A percentile compares a stretch with the other conserved stretches of the same genome.
Evolutionary conservation across 2,888 invertebrate genomes (phyloP).

Genomic region (Pristionchus japonicus): DNA sequence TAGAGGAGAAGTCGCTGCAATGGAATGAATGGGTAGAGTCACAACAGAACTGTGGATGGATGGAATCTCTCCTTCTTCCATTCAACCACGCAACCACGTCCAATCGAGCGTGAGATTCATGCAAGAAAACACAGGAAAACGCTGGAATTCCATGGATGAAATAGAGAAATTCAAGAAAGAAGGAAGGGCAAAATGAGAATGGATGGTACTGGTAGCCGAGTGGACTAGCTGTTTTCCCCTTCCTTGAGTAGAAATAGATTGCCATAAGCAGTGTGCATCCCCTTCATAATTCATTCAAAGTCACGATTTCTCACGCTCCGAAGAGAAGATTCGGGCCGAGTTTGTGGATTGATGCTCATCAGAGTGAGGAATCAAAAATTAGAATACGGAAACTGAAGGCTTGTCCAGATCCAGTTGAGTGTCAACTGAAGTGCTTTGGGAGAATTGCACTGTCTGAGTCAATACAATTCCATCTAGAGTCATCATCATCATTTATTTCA

Average conservation of each 20-base stretch:
- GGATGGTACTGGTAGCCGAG: not conserved
- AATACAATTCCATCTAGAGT: not conserved
- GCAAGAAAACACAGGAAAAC: not conserved
- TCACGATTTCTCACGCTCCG: not conserved
- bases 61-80: constrained; percentile 1
- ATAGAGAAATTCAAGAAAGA: not conserved
- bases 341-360: not conserved
- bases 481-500: not conserved
- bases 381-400: not conserved
- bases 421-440: not conserved
- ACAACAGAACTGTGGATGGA: not conserved
- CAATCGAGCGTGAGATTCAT: not conserved
- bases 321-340: not conserved
- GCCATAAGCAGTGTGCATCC: not conserved
- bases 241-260: not conserved
- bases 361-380: not conserved
- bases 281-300: constrained; percentile 1
- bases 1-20: not conserved
- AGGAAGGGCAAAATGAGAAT: not conserved
- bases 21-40: not conserved
- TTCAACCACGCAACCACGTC: not conserved
- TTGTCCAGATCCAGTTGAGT: not conserved
- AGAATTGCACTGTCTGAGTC: not conserved
- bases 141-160: not conserved
- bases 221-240: not conserved